A percentile compares a stretch with the other conserved stretches of the same genome.
Conservation (phyloP, 2,888 invertebrate genomes). For the Prosapia bicincta region DNA sequence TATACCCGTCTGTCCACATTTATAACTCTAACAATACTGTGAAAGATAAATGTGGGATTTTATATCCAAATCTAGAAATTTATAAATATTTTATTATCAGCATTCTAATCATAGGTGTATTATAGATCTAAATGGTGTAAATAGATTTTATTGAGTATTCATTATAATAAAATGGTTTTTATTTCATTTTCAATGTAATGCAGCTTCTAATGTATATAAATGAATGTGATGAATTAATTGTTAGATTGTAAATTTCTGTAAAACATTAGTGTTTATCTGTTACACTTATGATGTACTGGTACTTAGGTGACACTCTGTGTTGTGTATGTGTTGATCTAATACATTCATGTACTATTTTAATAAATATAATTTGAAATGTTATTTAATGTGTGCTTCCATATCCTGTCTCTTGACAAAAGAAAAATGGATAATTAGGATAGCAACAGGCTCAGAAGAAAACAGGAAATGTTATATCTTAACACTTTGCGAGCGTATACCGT, state of each 20-base stretch:
- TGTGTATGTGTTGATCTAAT: neutral
- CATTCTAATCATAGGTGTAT: too few species aligned
- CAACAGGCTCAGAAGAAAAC: too few species aligned
- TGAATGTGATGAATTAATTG: neutral
- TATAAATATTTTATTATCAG: too few species aligned
- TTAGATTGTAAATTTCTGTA: neutral
- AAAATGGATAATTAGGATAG: too few species aligned
- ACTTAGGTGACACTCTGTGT: neutral
- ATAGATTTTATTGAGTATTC: neutral
- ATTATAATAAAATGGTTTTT: neutral
- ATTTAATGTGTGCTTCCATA: neutral
- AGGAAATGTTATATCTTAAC: too few species aligned
- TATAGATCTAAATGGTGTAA: neutral
- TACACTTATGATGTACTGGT: neutral
- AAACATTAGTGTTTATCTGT: neutral
- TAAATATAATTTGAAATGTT: neutral
- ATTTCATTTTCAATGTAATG: neutral
- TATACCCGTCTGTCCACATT: too few species aligned
- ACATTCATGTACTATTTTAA: constrained; percentile 2
- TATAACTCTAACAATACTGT: too few species aligned
- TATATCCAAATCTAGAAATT: too few species aligned
- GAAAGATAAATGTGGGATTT: too few species aligned
- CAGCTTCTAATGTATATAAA: neutral
- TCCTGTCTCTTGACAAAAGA: neutral
- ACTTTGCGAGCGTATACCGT: too few species aligned